Evolutionary conservation across 2,888 invertebrate genomes (phyloP).

Genomic region (Callyntrura guangdongensis): DNA sequence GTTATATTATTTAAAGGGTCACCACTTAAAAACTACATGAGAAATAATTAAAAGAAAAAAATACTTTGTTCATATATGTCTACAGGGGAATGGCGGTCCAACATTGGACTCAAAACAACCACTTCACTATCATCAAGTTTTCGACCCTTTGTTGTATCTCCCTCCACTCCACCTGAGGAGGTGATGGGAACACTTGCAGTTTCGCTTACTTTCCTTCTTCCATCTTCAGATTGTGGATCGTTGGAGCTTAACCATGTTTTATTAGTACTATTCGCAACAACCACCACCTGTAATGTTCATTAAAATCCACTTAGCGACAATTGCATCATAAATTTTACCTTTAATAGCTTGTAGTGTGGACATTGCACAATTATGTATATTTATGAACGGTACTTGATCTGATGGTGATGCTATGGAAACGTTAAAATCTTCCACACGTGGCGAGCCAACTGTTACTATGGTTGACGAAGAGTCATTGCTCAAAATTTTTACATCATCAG

Average conservation of each 20-base stretch:
- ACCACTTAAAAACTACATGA: conserved; percentile 30
- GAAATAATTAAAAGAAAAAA: conserved; percentile 30
- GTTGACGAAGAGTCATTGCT: conserved; percentile 80
- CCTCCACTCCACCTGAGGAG: conserved; percentile 81
- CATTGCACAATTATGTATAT: no score
- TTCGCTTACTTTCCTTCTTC: conserved; percentile 59
- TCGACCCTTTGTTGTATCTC: conserved; percentile 87
- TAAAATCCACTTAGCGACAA: no score
- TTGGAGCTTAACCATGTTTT: conserved; percentile 88
- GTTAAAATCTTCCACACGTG: conserved; percentile 71
- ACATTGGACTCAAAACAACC: conserved; percentile 90
- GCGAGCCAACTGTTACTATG: conserved; percentile 83
- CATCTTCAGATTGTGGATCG: conserved; percentile 81
- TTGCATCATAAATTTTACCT: background rate
- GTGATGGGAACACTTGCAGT: conserved; percentile 66
- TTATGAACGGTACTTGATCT: conserved; percentile 72
- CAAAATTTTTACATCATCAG: conserved; percentile 82
- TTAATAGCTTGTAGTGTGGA: no score
- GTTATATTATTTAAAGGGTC: no score
- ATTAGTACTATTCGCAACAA: conserved; percentile 92
- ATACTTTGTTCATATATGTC: conserved; percentile 84
- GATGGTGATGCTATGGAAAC: conserved; percentile 76
- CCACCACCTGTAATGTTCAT: conserved; percentile 88
- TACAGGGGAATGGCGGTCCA: conserved; percentile 76
- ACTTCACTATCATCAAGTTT: conserved; percentile 95